A percentile compares a stretch with the other conserved stretches of the same genome.
Conservation (phyloP, 2,888 invertebrate species). For the Platycnemis pennipes region DNA sequence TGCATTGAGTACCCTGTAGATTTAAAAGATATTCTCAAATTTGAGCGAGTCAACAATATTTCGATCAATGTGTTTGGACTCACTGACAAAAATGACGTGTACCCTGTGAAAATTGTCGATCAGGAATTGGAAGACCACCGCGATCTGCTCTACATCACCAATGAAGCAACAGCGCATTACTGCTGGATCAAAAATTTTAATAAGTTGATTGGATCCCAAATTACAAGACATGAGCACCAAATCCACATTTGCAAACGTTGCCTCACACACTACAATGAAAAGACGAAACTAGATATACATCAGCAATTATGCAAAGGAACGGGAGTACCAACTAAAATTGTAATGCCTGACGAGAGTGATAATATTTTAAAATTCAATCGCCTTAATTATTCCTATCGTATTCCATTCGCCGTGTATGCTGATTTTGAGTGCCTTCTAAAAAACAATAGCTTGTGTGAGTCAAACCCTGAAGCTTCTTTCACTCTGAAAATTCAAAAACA, state of each 20-base stretch:
- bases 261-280: background rate
- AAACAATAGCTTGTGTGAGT: no score
- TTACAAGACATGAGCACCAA: constrained; percentile 67
- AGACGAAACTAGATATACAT: background rate
- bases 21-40: background rate
- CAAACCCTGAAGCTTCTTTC: no score
- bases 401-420: no score
- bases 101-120: background rate
- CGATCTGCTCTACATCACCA: background rate
- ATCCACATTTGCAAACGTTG: constrained; percentile 71
- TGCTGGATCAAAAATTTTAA: constrained; percentile 72
- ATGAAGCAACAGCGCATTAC: constrained; percentile 70
- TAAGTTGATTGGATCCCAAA: constrained; percentile 69
- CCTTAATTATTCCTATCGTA: no score
- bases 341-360: no score
- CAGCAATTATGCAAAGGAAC: no score
- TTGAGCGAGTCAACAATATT: background rate
- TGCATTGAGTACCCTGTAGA: background rate
- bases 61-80: background rate
- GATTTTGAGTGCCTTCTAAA: no score
- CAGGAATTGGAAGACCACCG: background rate
- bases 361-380: no score
- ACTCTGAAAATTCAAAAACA: no score
- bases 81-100: background rate
- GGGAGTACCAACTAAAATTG: no score